These are phyloP conservation scores for Drosophila kambysellisi DNA, from an alignment of 2,888 invertebrate species.

Conservation along the genomic window DNA sequence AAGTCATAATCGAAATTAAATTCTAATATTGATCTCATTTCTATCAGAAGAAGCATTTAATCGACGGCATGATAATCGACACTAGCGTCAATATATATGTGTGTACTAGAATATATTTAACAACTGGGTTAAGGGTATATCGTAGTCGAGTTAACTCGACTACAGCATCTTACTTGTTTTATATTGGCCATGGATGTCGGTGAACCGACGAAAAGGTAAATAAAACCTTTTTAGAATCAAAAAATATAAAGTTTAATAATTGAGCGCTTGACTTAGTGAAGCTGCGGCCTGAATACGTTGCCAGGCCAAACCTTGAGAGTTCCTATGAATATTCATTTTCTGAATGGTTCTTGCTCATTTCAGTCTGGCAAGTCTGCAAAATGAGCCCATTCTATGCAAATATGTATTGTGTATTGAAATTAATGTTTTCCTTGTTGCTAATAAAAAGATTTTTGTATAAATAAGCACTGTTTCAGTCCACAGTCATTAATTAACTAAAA, in stretches of 20 bases:
- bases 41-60: too few relatives aligned
- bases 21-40: too few relatives aligned
- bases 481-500: background rate
- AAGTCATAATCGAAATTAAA: too few relatives aligned
- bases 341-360: conserved; percentile 39
- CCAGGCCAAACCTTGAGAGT: conserved; percentile 28
- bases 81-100: too few relatives aligned
- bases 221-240: conserved; percentile 52
- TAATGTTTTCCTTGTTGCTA: background rate
- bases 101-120: too few relatives aligned
- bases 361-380: background rate
- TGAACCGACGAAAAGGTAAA: conserved; percentile 52
- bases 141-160: too few relatives aligned
- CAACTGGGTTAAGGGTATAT: too few relatives aligned
- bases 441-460: background rate
- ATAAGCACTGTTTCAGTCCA: too few relatives aligned
- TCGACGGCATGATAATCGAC: too few relatives aligned
- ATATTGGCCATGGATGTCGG: background rate
- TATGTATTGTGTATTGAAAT: background rate
- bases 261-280: conserved; percentile 69
- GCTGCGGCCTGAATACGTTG: conserved; percentile 38
- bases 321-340: conserved; percentile 49
- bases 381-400: background rate
- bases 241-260: conserved; percentile 66
- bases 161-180: background rate